Conservation (phyloP, 2,113 vertebrate genomes). For the Gopherus flavomarginatus region DNA sequence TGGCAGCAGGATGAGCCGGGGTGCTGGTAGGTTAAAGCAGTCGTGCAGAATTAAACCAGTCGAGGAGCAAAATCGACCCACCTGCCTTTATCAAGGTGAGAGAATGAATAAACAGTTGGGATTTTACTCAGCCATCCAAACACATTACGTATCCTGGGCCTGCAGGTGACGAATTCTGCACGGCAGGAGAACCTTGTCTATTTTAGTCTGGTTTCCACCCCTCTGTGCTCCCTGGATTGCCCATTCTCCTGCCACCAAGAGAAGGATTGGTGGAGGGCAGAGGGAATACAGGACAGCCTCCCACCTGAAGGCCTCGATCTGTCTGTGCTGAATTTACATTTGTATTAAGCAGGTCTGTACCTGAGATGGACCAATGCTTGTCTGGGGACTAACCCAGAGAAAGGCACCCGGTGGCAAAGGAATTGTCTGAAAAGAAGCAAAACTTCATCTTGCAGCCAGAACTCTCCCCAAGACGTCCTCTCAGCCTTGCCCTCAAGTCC, state of each 20-base stretch:
- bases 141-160: not conserved
- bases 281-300: not conserved
- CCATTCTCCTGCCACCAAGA: not conserved
- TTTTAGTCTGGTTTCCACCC: not conserved
- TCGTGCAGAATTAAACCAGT: not conserved
- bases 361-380: not conserved
- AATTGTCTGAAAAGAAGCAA: not conserved
- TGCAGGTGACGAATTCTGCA: not conserved
- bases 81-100: not conserved
- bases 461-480: not conserved
- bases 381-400: not conserved
- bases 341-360: not conserved
- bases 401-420: too few species aligned
- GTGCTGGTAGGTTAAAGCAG: not conserved
- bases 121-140: not conserved
- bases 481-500: too few species aligned
- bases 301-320: not conserved
- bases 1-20: not conserved
- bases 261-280: not conserved
- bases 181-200: not conserved
- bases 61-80: not conserved
- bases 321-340: not conserved
- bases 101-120: not conserved
- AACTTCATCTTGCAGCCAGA: not conserved
- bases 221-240: not conserved